phyloP scores from a whole-genome alignment of 2,113 vertebrate species.

The Cyprinodon brontotheroides region DNA sequence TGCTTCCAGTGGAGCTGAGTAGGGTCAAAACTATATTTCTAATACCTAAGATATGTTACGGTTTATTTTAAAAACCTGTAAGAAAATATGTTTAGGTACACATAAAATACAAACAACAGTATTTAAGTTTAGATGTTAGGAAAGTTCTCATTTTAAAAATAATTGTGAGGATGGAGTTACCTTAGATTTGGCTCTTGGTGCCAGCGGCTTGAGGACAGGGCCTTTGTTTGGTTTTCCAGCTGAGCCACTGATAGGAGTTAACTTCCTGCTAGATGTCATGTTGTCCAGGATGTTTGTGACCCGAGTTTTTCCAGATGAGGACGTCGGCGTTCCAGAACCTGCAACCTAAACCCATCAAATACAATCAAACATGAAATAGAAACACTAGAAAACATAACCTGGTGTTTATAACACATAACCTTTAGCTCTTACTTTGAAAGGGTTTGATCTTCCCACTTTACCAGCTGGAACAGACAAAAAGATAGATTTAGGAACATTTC shows the following conservation, averaged over 20 bases:
- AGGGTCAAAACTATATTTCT: too few species aligned
- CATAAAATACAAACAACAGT: background rate
- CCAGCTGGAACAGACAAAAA: constrained; percentile 52
- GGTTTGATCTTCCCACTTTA: constrained; percentile 87
- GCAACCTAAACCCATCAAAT: constrained; percentile 76
- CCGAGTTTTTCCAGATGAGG: constrained; percentile 63
- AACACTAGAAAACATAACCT: background rate
- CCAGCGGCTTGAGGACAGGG: constrained; percentile 89
- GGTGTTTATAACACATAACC: background rate
- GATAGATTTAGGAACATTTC: background rate
- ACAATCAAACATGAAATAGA: too few species aligned
- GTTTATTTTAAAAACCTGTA: background rate
- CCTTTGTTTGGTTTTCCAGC: constrained; percentile 75
- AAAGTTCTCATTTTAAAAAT: background rate
- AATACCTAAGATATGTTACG: background rate
- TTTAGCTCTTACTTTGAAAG: constrained; percentile 88
- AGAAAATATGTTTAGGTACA: too few species aligned
- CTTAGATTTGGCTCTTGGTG: constrained; percentile 87
- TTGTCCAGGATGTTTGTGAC: constrained; percentile 86
- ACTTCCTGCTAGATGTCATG: constrained; percentile 85
- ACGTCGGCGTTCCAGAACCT: constrained; percentile 76
- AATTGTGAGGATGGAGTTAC: constrained; percentile 58
- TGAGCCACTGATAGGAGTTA: constrained; percentile 45
- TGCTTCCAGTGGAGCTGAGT: too few species aligned
- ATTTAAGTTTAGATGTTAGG: background rate